Base-by-base conservation (phyloP, 2,888 invertebrate genomes). In the Dolichopus griseipennis region DNA sequence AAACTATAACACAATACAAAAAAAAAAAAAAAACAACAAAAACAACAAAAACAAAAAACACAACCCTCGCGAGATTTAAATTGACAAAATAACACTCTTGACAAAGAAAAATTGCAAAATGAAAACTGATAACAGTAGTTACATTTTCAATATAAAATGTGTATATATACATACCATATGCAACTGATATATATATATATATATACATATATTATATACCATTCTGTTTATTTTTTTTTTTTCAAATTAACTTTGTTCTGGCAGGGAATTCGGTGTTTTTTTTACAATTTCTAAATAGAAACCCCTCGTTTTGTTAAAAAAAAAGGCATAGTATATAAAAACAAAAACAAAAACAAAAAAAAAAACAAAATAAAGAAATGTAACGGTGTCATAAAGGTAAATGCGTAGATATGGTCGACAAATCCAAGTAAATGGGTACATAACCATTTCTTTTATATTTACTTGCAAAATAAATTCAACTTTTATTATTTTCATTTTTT, bases 351-450 rank as follows among this genome's bases (percentile, higher is more conserved):
- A 52, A 18, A 52, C 9, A 52, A n/a, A 52, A 52, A 52, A 52
- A 12, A 52, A 52, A 52, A 52, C 1, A 52, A 41, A 9, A 12
- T 12, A 12, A 15, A 1, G 15, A 41, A 52, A 52, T 52, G 6
- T 52, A 52, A 52, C 52, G 18, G 52, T 52, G 52, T 52, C 18
- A 63, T 63, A 63, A 63, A 63, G 63, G 63, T 63, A 63, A 63
- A 63, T 63, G 15, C 27, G 27, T 63, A 63, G 63, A 63, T 63
- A 63, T 18, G 63, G 63, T 63, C 63, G 63, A 27, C 63, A 63
- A 63, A 63, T 63, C 63, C 27, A 63, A 27, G 18, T 63, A 63
- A 63, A 63, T 63, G 27, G 63, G 63, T 63, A 63, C 27, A 27
- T 63, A 63, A 63, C 27, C 22, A 63, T 63, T 63, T 27, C 63